Conservation (phyloP, 2,113 vertebrate genomes). For the Struthidea cinerea region DNA sequence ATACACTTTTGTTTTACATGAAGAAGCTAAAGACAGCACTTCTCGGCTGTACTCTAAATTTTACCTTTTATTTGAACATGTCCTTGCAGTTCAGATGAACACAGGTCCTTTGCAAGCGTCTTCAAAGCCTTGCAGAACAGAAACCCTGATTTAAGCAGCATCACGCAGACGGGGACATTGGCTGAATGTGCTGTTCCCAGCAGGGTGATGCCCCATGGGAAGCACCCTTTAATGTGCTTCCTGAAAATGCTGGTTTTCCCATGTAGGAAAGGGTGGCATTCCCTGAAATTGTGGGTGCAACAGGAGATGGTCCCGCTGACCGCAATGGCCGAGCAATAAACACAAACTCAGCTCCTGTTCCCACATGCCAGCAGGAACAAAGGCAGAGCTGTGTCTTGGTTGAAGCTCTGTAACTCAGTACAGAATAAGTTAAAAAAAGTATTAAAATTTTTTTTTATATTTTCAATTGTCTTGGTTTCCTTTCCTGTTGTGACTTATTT, state of each 20-base stretch:
- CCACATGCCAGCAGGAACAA: fast-evolving
- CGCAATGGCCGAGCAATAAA: no score
- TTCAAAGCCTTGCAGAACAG: neutral
- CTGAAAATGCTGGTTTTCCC: neutral
- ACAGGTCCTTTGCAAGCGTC: neutral
- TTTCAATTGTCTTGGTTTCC: neutral
- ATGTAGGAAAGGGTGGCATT: neutral
- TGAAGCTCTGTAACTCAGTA: neutral
- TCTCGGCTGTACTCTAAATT: neutral
- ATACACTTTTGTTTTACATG: neutral
- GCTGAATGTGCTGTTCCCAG: neutral
- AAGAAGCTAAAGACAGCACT: neutral
- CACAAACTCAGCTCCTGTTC: neutral
- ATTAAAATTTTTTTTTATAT: neutral
- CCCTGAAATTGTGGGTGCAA: neutral
- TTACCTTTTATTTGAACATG: neutral
- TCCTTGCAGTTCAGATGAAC: neutral
- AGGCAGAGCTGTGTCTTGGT: neutral
- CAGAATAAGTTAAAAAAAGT: neutral
- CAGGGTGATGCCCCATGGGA: neutral
- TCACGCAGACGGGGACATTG: fast-evolving
- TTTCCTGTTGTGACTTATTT: neutral
- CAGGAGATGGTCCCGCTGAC: neutral
- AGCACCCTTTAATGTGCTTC: neutral
- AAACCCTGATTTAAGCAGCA: neutral